A percentile compares a stretch with the other conserved stretches of the same genome.
These are phyloP conservation scores for Lagodon rhomboides DNA, from an alignment of 2,797 vertebrate genomes.

Conservation along the genomic window DNA sequence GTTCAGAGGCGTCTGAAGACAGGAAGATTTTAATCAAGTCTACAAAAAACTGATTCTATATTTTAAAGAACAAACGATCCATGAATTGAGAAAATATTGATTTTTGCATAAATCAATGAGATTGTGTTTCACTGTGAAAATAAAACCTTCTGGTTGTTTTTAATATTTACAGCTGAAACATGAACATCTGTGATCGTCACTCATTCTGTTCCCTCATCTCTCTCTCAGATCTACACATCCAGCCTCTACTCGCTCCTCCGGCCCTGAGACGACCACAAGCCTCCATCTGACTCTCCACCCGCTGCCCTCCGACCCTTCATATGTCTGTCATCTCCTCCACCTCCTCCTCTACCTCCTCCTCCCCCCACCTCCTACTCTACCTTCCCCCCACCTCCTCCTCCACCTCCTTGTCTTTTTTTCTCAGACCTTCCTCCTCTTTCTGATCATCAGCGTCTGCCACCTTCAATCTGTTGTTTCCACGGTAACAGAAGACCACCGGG, in stretches of 20 bases:
- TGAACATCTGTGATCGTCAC: neutral
- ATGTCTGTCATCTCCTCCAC: neutral
- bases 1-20: too few relatives aligned
- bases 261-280: too few relatives aligned
- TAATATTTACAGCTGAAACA: neutral
- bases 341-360: too few relatives aligned
- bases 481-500: constrained; percentile 57
- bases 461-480: constrained; percentile 55
- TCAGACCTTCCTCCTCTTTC: constrained; percentile 32
- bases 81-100: too few relatives aligned
- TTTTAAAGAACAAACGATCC: too few relatives aligned
- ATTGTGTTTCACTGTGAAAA: too few relatives aligned
- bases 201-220: neutral
- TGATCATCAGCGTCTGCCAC: constrained; percentile 10
- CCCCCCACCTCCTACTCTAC: too few relatives aligned
- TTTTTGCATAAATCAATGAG: too few relatives aligned
- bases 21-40: too few relatives aligned
- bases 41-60: too few relatives aligned
- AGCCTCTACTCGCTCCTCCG: neutral
- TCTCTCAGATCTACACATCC: constrained; percentile 37
- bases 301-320: neutral
- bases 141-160: neutral
- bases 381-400: too few relatives aligned
- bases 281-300: neutral
- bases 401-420: constrained; percentile 3